These are phyloP conservation scores for Choristoneura fumiferana DNA, from an alignment of 1,140 invertebrate species.

Conservation along the genomic window DNA sequence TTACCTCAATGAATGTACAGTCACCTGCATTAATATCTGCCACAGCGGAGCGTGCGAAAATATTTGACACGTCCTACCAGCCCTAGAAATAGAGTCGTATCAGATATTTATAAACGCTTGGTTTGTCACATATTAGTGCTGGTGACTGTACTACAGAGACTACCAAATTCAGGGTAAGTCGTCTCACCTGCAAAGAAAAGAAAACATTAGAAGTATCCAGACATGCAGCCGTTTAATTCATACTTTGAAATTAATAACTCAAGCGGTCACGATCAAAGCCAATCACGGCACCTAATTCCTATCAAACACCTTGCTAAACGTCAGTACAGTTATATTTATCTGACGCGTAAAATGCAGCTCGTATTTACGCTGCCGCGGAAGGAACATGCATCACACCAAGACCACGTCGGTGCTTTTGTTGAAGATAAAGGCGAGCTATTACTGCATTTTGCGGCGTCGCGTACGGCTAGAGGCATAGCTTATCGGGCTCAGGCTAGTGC, in stretches of 20 bases:
- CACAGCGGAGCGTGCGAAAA: too few species aligned
- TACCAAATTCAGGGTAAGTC: too few species aligned
- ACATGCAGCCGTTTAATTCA: neutral
- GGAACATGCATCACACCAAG: conserved; percentile 36
- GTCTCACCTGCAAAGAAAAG: neutral
- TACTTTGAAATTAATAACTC: neutral
- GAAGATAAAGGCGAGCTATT: conserved; percentile 42
- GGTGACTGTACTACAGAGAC: too few species aligned
- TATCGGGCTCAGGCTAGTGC: neutral
- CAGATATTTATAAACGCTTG: too few species aligned
- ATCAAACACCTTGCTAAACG: conserved; percentile 3
- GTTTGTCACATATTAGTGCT: too few species aligned
- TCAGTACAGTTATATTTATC: conserved; percentile 16
- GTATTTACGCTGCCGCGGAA: conserved; percentile 25
- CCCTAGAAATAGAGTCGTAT: too few species aligned
- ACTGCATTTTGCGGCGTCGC: conserved; percentile 23
- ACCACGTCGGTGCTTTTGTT: conserved; percentile 42
- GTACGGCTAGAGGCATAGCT: conserved; percentile 17
- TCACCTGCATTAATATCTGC: too few species aligned
- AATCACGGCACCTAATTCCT: conserved; percentile 12
- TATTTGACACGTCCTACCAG: too few species aligned
- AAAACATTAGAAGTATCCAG: neutral
- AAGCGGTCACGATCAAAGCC: neutral
- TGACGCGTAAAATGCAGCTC: conserved; percentile 13
- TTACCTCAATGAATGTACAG: too few species aligned